Evolutionary conservation across 2,113 vertebrate genomes (phyloP).

Genomic region (Naja naja): DNA sequence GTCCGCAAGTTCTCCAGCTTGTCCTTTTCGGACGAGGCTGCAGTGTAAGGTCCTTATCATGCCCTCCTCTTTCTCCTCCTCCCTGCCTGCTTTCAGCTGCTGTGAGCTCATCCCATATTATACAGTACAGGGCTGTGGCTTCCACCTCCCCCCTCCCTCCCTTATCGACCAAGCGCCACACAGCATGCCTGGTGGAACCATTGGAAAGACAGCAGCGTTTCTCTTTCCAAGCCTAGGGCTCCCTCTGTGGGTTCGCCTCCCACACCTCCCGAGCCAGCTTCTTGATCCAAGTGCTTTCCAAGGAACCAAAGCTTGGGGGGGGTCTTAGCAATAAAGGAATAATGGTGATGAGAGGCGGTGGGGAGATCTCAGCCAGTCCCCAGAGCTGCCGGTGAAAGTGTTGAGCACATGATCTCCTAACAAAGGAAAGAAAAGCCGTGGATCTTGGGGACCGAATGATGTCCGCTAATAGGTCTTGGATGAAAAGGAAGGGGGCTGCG

Average conservation of each 20-base stretch:
- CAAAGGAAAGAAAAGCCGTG: background rate
- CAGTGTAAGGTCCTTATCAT: background rate
- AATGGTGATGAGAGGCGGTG: background rate
- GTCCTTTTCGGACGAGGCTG: background rate
- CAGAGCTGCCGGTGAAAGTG: too few species aligned
- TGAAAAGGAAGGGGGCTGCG: background rate
- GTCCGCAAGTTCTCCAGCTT: background rate
- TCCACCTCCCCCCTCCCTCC: background rate
- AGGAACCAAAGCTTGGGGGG: background rate
- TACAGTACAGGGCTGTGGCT: constrained; percentile 6
- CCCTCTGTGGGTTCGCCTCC: background rate
- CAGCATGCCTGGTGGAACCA: background rate
- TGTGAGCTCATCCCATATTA: constrained; percentile 22
- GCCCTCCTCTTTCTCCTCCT: background rate
- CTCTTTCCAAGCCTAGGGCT: background rate
- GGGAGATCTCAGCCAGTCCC: background rate
- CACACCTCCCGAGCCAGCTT: background rate
- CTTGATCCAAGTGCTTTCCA: background rate
- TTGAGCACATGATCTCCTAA: background rate
- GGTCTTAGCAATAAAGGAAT: background rate
- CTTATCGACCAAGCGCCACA: background rate
- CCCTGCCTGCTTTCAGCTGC: background rate
- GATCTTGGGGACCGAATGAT: background rate
- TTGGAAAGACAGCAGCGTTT: background rate
- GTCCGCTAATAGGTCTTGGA: background rate